These are phyloP conservation scores for Andrena trimmerana DNA, from an alignment of 2,888 invertebrate species.

Conservation along the genomic window DNA sequence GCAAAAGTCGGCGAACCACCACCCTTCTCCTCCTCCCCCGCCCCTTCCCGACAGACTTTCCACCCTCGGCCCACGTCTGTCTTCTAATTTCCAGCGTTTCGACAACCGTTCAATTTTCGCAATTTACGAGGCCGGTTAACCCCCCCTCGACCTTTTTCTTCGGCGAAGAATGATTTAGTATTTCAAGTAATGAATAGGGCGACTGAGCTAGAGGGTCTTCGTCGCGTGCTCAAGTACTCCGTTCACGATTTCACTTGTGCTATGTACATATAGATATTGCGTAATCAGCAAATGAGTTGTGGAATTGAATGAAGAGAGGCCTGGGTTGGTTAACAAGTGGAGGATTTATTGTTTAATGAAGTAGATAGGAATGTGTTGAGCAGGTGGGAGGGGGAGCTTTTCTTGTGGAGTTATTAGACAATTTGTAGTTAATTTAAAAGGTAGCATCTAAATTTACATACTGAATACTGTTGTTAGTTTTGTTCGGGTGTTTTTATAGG, in stretches of 20 bases:
- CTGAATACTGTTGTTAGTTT: too few relatives aligned
- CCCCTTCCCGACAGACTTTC: constrained; percentile 19
- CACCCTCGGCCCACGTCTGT: constrained; percentile 46
- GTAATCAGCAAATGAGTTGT: not conserved
- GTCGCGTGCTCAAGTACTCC: not conserved
- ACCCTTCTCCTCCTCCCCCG: constrained; percentile 28
- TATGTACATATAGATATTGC: too few relatives aligned
- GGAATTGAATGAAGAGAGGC: not conserved
- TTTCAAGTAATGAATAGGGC: constrained; percentile 5
- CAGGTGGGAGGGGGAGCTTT: too few relatives aligned
- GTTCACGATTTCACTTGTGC: constrained; percentile 7
- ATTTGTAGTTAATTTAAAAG: too few relatives aligned
- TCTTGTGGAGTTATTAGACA: too few relatives aligned
- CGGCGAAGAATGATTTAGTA: constrained; percentile 22
- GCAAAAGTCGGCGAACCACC: constrained; percentile 57
- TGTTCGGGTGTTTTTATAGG: too few relatives aligned
- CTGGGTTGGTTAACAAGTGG: not conserved
- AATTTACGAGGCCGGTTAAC: constrained; percentile 57
- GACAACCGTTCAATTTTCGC: constrained; percentile 67
- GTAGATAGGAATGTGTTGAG: not conserved
- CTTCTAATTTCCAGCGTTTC: constrained; percentile 67
- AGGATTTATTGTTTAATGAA: not conserved
- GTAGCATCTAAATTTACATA: too few relatives aligned
- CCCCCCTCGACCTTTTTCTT: constrained; percentile 16
- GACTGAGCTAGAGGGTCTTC: not conserved